Conservation (phyloP, 1,140 invertebrate genomes). For the Dermatophagoides farinae region DNA sequence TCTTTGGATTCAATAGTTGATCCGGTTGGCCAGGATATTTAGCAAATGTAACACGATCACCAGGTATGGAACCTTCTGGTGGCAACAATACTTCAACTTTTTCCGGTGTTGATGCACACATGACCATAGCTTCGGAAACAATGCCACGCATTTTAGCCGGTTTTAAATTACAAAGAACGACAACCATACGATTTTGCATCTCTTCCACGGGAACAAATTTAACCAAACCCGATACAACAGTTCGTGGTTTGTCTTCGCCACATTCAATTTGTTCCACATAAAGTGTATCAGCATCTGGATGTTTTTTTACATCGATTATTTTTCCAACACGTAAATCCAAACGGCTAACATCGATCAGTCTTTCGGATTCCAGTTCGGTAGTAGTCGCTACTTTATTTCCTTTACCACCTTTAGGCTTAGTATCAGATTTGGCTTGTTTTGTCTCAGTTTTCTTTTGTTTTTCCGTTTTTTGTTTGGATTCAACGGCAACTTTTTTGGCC, state of each 20-base stretch:
- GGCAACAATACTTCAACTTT: conserved; percentile 63
- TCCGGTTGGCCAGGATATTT: conserved; percentile 33
- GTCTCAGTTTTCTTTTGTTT: not conserved
- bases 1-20: conserved; percentile 73
- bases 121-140: conserved; percentile 50
- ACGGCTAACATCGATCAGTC: not conserved
- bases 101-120: conserved; percentile 53
- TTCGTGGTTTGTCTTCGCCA: conserved; percentile 30
- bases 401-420: not conserved
- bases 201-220: conserved; percentile 68
- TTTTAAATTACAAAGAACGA: conserved; percentile 81
- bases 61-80: conserved; percentile 45
- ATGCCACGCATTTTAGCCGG: conserved; percentile 77
- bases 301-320: conserved; percentile 54
- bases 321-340: conserved; percentile 44
- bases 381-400: not conserved
- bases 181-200: conserved; percentile 61
- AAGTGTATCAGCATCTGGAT: conserved; percentile 82
- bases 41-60: conserved; percentile 59
- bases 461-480: not conserved
- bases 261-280: conserved; percentile 84
- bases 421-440: not conserved
- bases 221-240: conserved; percentile 71
- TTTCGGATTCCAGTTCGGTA: not conserved
- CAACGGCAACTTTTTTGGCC: not conserved